Percentiles rank a stretch among this genome's conserved stretches.
These are phyloP conservation scores for Acrocephalus arundinaceus DNA, from an alignment of 2,113 vertebrate species.

Conservation along the genomic window DNA sequence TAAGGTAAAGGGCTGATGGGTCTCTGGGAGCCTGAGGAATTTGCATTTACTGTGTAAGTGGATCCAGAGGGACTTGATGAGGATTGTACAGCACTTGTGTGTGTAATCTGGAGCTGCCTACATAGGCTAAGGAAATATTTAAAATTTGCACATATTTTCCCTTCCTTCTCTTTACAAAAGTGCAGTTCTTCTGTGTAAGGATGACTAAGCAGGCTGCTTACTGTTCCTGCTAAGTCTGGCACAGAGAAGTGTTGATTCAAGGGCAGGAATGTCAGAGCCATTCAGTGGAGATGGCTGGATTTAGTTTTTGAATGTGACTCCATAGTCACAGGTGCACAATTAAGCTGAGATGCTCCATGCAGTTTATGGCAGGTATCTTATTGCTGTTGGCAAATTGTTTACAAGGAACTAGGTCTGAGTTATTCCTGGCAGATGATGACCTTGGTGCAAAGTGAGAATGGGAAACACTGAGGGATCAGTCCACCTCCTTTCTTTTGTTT, in stretches of 20 bases:
- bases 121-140: neutral
- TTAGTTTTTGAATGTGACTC: neutral
- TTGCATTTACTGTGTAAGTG: neutral
- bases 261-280: neutral
- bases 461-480: neutral
- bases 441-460: neutral
- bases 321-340: neutral
- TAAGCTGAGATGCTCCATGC: neutral
- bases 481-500: neutral
- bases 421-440: neutral
- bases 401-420: neutral
- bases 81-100: neutral
- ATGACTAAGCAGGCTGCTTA: conserved; percentile 18
- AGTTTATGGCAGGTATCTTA: neutral
- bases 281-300: neutral
- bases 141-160: neutral
- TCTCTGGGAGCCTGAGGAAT: neutral
- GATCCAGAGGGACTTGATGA: neutral
- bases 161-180: neutral
- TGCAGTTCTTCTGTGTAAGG: neutral
- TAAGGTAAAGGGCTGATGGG: conserved; percentile 76
- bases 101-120: neutral
- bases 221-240: neutral
- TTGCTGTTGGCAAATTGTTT: neutral
- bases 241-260: neutral